Evolutionary conservation across 2,113 vertebrate genomes (phyloP), one percentile per base, ranked within the genome.

Genomic region (Salvelinus sp.): DNA sequence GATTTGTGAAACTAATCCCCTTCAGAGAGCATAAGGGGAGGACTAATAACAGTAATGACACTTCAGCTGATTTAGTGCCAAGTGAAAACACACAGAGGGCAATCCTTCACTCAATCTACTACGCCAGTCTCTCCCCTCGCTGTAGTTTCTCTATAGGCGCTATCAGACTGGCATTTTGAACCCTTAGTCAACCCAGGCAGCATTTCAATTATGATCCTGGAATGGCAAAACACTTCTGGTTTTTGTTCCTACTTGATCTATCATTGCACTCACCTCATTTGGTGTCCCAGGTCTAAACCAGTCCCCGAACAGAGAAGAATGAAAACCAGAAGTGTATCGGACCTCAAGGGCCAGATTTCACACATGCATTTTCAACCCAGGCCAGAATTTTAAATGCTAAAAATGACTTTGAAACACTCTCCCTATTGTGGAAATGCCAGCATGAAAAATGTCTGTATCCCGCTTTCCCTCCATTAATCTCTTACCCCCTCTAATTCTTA

Each of bases 1-100:
- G 14, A 68, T 68, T 14, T 33, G 28, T 28, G 28, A 68, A 68
- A 68, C 65, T 6, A 68, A 68, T 22, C 64, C 64, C 64, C 64
- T 28, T 14, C 16, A 68, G 66, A 68, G 16, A 38, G 66, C 16
- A 44, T 18, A 20, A 68, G 30, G 65, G 28, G 66, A 62, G 66
- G 25, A 20, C 30, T 44, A 30, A 68, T n/a, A 68, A 68, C 66
- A 18, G 30, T n/a, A 22, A 38, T 68, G 66, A 38, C 30, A 33
- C 18, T 68, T 68, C 30, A 38, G 30, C 66, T 68, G 66, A 68
- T 68, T 68, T 20, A 38, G 30, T 62, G 18, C 66, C 7, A 33
- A 68, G 27, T 33, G 30, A 20, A 28, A 28, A 44, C 25, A 30
- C 28, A 27, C 12, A 27, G 23, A 67, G 16, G 10, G 65, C 16